Conservation (phyloP, 2,113 vertebrate genomes). For the Hippocampus zosterae region DNA sequence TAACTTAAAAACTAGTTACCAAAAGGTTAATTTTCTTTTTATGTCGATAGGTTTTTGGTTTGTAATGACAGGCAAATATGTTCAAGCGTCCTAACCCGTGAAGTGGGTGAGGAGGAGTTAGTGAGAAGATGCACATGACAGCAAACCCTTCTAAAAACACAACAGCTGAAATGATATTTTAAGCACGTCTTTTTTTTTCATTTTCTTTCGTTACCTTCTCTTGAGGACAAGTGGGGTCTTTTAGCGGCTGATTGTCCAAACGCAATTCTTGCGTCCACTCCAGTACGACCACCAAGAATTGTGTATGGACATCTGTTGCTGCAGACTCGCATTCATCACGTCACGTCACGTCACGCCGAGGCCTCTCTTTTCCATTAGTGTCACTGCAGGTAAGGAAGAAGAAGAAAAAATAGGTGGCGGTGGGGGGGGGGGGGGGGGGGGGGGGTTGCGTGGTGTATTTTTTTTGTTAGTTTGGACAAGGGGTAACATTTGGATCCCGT, state of each 20-base stretch:
- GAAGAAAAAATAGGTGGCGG: background rate
- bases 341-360: slow-evolving; percentile 44
- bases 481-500: background rate
- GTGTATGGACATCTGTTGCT: slow-evolving; percentile 99
- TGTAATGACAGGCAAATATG: background rate
- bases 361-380: slow-evolving; percentile 23
- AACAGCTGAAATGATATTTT: background rate
- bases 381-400: background rate
- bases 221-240: slow-evolving; percentile 44
- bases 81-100: background rate
- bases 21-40: background rate
- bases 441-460: too few species aligned
- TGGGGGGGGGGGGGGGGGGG: too few species aligned
- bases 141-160: background rate
- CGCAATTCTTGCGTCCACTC: slow-evolving; percentile 99
- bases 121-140: too few species aligned
- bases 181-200: slow-evolving; percentile 12
- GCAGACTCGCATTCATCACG: slow-evolving; percentile 76
- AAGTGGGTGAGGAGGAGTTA: background rate
- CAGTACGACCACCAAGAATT: slow-evolving; percentile 91
- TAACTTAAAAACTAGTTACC: background rate
- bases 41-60: background rate
- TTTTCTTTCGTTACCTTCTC: background rate
- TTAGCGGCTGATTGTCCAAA: slow-evolving; percentile 99
- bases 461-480: slow-evolving; percentile 49